A percentile compares a stretch with the other conserved stretches of the same genome.
These are phyloP conservation scores for Hypomesus transpacificus DNA, from an alignment of 2,113 vertebrate species.

Conservation along the genomic window DNA sequence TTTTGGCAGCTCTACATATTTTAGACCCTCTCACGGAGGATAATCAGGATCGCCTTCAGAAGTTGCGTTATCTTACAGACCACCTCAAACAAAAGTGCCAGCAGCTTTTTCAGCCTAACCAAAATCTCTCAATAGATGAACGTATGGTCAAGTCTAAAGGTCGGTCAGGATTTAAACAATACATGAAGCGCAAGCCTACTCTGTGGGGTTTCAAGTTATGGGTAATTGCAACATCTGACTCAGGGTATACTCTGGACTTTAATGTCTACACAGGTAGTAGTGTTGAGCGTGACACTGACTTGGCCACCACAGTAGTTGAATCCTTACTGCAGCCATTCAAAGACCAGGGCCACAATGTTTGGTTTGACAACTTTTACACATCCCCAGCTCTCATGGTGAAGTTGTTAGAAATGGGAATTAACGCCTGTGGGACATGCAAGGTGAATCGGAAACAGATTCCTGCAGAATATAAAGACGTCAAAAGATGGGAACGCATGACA, in stretches of 20 bases:
- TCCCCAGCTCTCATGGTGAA: neutral
- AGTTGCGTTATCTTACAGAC: neutral
- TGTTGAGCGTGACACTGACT: neutral
- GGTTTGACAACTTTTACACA: slow-evolving; percentile 14
- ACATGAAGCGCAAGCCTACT: slow-evolving; percentile 3
- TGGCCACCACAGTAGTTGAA: slow-evolving; percentile 1
- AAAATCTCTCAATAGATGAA: slow-evolving; percentile 8
- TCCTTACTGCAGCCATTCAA: neutral
- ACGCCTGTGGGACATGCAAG: neutral
- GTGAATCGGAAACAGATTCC: neutral
- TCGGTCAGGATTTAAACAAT: slow-evolving; percentile 2
- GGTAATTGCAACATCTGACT: neutral
- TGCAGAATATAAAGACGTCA: neutral
- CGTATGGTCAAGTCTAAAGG: slow-evolving; percentile 8
- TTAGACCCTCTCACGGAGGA: slow-evolving; percentile 5
- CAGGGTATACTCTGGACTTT: neutral
- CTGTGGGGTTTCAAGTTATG: slow-evolving; percentile 4
- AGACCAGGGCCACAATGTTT: slow-evolving; percentile 7
- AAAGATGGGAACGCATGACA: neutral
- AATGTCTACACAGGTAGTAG: slow-evolving; percentile 12
- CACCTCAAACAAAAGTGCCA: slow-evolving; percentile 2
- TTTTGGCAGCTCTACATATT: slow-evolving; percentile 8
- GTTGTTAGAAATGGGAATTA: neutral
- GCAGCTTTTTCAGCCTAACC: slow-evolving; percentile 7
- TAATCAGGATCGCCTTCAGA: neutral